Evolutionary conservation across 2,797 vertebrate species (phyloP), one percentile per base, ranked within the genome.

Genomic region (Apogon talboti): DNA sequence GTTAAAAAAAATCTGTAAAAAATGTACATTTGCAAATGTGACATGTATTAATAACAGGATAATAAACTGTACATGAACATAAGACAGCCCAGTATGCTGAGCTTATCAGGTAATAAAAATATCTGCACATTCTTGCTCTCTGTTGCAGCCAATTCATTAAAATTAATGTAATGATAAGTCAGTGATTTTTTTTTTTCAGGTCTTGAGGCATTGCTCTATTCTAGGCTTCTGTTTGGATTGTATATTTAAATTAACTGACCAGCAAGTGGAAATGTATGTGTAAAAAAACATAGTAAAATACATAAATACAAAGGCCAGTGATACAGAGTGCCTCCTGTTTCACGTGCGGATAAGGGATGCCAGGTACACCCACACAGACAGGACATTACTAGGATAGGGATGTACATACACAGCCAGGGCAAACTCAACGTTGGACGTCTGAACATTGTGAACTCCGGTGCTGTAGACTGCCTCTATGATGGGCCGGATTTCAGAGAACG

Each of bases 311-410:
- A n/a, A 42, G 12, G 40, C 38, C 43, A 45, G 19, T 21, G 19
- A 21, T 21, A 21, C 19, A 21, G 19, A 56, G 15, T 4, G 16
- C 45, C 43, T 53, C 28, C 42, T 47, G 12, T 30, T 88, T 84
- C 86, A 89, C n/a, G 88, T 92, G 15, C 93, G 93, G 54, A 95
- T 75, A 2, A 99, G 95, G 2, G 98, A 98, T 63, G 98, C 97
- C 64, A 99, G 89, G 50, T 99, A 99, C 70, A 98, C 93, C 98
- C 98, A 99, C 12, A 97, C 94, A 0, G 98, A 99, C 37, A 97
- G 90, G 62, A 99, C 92, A 0, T 95, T 95, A 53, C 94, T 96
- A 10, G 98, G 97, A 65, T 98, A 99, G 0, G 97, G 94, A 45
- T 99, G 97, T 55, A 98, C 68, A 1, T 98, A 95, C 1, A 97